Evolutionary conservation across 2,113 vertebrate species (phyloP).

Genomic region (Solea senegalensis): DNA sequence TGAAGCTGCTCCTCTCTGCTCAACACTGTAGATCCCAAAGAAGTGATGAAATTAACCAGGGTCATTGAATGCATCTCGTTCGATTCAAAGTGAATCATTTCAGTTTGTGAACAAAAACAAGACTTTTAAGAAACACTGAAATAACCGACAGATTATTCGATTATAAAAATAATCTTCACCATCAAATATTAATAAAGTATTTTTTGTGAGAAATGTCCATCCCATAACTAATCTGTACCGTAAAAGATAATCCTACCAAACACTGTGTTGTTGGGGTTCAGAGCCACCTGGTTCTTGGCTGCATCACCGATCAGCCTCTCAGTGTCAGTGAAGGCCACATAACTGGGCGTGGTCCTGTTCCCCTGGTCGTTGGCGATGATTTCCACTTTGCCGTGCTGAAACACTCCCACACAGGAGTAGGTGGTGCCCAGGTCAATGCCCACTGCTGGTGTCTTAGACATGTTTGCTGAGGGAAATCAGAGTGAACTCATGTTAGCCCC

Average conservation of each 20-base stretch:
- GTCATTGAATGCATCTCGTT: too few relatives aligned
- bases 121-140: too few relatives aligned
- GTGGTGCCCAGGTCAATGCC: slow-evolving; percentile 95
- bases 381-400: slow-evolving; percentile 95
- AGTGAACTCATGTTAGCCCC: neutral
- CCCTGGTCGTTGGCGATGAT: slow-evolving; percentile 93
- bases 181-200: too few relatives aligned
- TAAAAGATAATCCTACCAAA: slow-evolving; percentile 67
- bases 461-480: slow-evolving; percentile 54
- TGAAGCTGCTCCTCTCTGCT: too few relatives aligned
- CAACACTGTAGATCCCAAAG: too few relatives aligned
- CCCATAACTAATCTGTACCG: too few relatives aligned
- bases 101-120: too few relatives aligned
- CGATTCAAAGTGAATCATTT: too few relatives aligned
- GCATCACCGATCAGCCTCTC: slow-evolving; percentile 73
- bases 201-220: too few relatives aligned
- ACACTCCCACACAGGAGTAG: slow-evolving; percentile 94
- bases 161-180: too few relatives aligned
- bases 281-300: slow-evolving; percentile 81
- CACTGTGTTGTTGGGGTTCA: slow-evolving; percentile 84
- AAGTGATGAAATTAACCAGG: too few relatives aligned
- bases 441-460: slow-evolving; percentile 91
- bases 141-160: too few relatives aligned
- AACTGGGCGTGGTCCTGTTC: slow-evolving; percentile 71
- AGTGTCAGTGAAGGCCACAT: slow-evolving; percentile 73